A percentile compares a stretch with the other conserved stretches of the same genome.
These are phyloP conservation scores for Takifugu ocellatus DNA, from an alignment of 2,797 vertebrate genomes.

Conservation along the genomic window DNA sequence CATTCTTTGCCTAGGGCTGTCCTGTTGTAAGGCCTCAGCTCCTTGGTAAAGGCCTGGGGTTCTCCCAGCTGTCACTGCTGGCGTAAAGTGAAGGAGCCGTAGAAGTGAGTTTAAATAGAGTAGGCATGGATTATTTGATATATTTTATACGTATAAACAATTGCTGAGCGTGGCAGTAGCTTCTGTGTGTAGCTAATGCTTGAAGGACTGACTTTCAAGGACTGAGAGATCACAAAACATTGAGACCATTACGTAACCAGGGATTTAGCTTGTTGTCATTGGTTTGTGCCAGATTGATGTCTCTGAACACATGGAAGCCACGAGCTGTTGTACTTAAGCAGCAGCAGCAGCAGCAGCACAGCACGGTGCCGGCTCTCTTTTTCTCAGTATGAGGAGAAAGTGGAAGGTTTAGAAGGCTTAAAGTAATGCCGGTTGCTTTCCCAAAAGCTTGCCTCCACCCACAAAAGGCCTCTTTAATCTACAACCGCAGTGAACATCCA, in stretches of 20 bases:
- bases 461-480: slow-evolving; percentile 42
- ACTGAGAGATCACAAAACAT: slow-evolving; percentile 26
- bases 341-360: not conserved
- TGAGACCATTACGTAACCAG: slow-evolving; percentile 48
- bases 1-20: no score
- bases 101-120: not conserved
- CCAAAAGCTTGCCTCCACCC: slow-evolving; percentile 30
- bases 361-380: slow-evolving; percentile 1
- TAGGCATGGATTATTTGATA: not conserved
- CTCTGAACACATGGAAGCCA: slow-evolving; percentile 7
- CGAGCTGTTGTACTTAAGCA: slow-evolving; percentile 4
- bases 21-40: no score
- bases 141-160: not conserved
- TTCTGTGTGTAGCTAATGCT: slow-evolving; percentile 4
- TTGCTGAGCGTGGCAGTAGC: slow-evolving; percentile 8
- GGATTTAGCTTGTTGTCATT: slow-evolving; percentile 41
- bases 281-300: slow-evolving; percentile 29
- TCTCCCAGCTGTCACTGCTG: no score
- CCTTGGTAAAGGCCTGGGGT: no score
- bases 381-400: slow-evolving; percentile 29
- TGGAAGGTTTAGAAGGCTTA: slow-evolving; percentile 25
- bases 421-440: slow-evolving; percentile 28
- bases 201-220: not conserved
- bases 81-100: no score
- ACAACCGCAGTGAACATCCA: slow-evolving; percentile 29